A percentile compares a stretch with the other conserved stretches of the same genome.
phyloP scores from a whole-genome alignment of 2,888 invertebrate species.

The Agonopterix subpropinquella region DNA sequence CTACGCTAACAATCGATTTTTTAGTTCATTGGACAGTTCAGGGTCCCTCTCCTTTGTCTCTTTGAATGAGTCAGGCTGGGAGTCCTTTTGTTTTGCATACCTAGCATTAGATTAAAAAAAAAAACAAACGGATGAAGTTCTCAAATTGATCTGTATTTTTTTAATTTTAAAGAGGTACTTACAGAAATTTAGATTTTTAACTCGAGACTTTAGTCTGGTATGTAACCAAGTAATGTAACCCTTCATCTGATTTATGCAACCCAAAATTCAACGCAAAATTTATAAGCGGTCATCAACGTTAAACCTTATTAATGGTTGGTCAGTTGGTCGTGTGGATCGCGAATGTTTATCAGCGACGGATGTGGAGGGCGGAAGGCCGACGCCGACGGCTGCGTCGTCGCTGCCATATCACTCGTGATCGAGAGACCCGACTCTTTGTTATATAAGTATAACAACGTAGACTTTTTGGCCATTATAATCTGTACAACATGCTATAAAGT shows the following conservation, averaged over 20 bases:
- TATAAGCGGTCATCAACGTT: too few relatives aligned
- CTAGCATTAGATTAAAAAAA: not conserved
- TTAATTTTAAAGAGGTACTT: too few relatives aligned
- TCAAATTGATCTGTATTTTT: too few relatives aligned
- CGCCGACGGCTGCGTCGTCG: constrained; percentile 21
- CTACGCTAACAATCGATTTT: constrained; percentile 1
- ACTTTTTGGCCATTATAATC: too few relatives aligned
- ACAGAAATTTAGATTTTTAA: too few relatives aligned
- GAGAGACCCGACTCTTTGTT: constrained; percentile 8
- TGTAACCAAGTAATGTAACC: too few relatives aligned
- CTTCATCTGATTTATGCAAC: too few relatives aligned
- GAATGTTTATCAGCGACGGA: constrained; percentile 58
- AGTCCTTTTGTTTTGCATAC: constrained; percentile 3
- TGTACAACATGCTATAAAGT: too few relatives aligned
- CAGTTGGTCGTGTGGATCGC: constrained; percentile 31
- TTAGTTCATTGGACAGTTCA: constrained; percentile 27
- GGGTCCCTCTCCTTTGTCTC: constrained; percentile 3
- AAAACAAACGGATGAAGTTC: too few relatives aligned
- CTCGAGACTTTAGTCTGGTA: too few relatives aligned
- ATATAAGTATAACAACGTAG: too few relatives aligned
- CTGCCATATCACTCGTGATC: constrained; percentile 19
- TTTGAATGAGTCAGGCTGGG: constrained; percentile 1
- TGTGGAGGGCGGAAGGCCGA: constrained; percentile 58
- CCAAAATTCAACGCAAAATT: too few relatives aligned
- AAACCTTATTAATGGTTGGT: constrained; percentile 6